Conservation (phyloP, 1,140 invertebrate genomes). For the Drosophila novamexicana region DNA sequence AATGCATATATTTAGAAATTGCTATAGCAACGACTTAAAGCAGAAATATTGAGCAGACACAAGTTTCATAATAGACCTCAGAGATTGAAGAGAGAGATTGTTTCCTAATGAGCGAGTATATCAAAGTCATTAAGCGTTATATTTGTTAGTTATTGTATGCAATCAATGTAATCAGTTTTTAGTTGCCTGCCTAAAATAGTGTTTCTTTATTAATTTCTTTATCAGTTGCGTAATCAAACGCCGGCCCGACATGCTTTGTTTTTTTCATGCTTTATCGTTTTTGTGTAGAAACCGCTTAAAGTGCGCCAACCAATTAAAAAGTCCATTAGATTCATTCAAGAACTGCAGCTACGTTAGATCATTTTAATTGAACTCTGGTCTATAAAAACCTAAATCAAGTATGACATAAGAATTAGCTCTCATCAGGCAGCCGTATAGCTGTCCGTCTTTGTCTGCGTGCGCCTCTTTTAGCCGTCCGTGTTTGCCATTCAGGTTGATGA, state of each 20-base stretch:
- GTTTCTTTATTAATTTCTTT: neutral
- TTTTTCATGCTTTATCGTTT: neutral
- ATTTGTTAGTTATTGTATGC: neutral
- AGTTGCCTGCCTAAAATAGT: neutral
- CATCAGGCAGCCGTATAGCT: neutral
- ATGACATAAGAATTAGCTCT: constrained; percentile 21
- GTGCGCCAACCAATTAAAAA: constrained; percentile 16
- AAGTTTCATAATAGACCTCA: too few relatives aligned
- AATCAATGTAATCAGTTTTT: neutral
- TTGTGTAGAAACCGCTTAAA: neutral
- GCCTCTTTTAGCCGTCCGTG: constrained; percentile 6
- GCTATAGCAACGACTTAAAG: too few relatives aligned
- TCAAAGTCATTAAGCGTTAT: too few relatives aligned
- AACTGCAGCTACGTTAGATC: constrained; percentile 20
- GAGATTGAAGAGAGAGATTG: too few relatives aligned
- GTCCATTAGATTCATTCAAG: constrained; percentile 11
- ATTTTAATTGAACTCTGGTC: constrained; percentile 51
- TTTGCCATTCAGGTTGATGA: constrained; percentile 16
- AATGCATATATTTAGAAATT: too few relatives aligned
- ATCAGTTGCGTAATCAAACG: neutral
- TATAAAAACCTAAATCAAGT: constrained; percentile 19
- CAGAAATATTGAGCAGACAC: too few relatives aligned
- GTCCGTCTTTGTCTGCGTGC: neutral
- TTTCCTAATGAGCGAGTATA: neutral
- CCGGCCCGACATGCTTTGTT: neutral